These are phyloP conservation scores for Thaleichthys pacificus DNA, from an alignment of 2,797 vertebrate genomes.

Conservation along the genomic window DNA sequence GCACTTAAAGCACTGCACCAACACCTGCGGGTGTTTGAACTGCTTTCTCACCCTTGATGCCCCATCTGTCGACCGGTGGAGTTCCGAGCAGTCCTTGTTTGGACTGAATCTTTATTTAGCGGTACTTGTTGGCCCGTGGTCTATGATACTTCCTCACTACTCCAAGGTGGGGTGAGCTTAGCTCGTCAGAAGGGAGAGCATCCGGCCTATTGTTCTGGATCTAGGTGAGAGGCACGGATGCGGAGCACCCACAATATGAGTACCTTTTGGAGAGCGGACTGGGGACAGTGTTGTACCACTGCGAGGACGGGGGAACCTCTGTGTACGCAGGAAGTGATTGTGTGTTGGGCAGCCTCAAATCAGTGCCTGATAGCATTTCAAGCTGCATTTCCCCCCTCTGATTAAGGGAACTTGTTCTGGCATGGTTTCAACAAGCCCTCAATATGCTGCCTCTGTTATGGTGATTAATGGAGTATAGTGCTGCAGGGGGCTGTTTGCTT, in stretches of 20 bases:
- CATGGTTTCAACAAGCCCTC: constrained; percentile 30
- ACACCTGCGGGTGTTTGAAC: too few relatives aligned
- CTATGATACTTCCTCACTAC: constrained; percentile 33
- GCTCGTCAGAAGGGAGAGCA: constrained; percentile 40
- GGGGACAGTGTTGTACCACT: constrained; percentile 51
- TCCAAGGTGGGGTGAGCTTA: constrained; percentile 43
- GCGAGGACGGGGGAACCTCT: constrained; percentile 12
- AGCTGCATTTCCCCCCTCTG: constrained; percentile 41
- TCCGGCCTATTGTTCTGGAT: constrained; percentile 72
- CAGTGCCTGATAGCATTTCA: constrained; percentile 50
- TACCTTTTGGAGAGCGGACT: constrained; percentile 55
- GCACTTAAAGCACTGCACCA: too few relatives aligned
- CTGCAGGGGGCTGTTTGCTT: constrained; percentile 48
- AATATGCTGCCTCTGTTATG: constrained; percentile 38
- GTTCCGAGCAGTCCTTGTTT: constrained; percentile 12
- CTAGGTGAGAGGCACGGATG: constrained; percentile 59
- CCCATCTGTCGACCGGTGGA: neutral
- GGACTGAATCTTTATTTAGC: constrained; percentile 50
- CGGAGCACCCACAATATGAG: constrained; percentile 44
- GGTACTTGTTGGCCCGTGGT: constrained; percentile 19
- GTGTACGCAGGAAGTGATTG: constrained; percentile 31
- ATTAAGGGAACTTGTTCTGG: constrained; percentile 44
- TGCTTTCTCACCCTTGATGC: constrained; percentile 3
- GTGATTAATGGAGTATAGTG: constrained; percentile 54
- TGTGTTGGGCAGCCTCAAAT: constrained; percentile 21